Evolutionary conservation across 2,888 invertebrate genomes (phyloP), one percentile per base, ranked within the genome.

Genomic region (Liodrosophila aerea): DNA sequence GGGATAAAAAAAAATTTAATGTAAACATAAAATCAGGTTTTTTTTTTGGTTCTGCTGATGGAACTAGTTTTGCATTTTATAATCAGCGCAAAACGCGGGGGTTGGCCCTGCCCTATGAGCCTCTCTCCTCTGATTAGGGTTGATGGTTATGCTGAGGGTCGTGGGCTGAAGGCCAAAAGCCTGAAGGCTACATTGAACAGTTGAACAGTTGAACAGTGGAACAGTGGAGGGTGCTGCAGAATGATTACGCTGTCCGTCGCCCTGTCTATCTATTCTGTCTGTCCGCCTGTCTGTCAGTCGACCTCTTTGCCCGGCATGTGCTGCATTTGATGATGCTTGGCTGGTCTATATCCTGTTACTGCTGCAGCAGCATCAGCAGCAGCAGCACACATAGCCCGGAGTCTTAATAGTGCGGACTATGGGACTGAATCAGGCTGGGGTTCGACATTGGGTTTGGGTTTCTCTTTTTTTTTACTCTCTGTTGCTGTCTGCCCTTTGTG

Each of bases 11-110:
- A 41, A 68, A 68, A 68, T 84, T 71, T 81, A 78, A 84, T 81
- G 73, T 73, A 76, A 78, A 78, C 81, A 78, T 81, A 81, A 81
- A 81, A 78, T 62, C 84, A 70, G 76, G 70, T 71, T 83, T 67
- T 31, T 22, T 22, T 22, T 22, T 22, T 22, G 22, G 22, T 22
- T 22, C n/a, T n/a, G n/a, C n/a, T n/a, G 43, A 40, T 11, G 45
- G 63, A 77, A 78, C 77, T 85, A 84, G 78, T 85, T 78, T 77
- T 68, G 78, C 74, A 78, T 78, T 81, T 76, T 61, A 73, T 81
- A 80, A 77, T 83, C 73, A 71, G 73, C 65, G 61, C 58, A 64
- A 65, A 75, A 36, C 53, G 72, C 61, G 71, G 74, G 83, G 84
- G 73, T 73, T 73, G 73, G 15, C 47, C 61, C 36, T 13, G 34